A percentile compares a stretch with the other conserved stretches of the same genome.
Evolutionary conservation across 2,888 invertebrate species (phyloP).

Genomic region (Lepidocyrtoides sp.): DNA sequence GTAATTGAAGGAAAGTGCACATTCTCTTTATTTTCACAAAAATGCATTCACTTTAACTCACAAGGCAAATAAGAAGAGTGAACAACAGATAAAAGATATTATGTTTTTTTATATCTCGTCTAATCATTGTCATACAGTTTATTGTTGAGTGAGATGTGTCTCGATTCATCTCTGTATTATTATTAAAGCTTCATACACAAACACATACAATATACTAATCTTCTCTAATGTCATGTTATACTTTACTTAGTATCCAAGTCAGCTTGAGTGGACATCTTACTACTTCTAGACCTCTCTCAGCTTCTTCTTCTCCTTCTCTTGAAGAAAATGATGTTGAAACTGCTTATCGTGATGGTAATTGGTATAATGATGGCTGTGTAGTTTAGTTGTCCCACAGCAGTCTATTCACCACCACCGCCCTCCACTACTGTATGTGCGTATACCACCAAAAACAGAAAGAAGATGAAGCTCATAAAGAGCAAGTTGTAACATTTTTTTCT

Average conservation of each 20-base stretch:
- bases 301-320: neutral
- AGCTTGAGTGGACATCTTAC: slow-evolving; percentile 46
- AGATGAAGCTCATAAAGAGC: slow-evolving; percentile 59
- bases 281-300: too few species aligned
- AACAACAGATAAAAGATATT: neutral
- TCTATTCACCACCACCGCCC: neutral
- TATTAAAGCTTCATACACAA: too few species aligned
- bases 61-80: too few species aligned
- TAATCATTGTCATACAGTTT: neutral
- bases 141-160: too few species aligned
- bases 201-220: too few species aligned
- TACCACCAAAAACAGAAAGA: neutral
- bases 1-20: slow-evolving; percentile 35
- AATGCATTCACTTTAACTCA: too few species aligned
- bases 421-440: neutral
- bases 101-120: neutral
- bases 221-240: too few species aligned
- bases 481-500: slow-evolving; percentile 49
- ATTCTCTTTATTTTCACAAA: slow-evolving; percentile 12
- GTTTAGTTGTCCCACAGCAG: slow-evolving; percentile 62
- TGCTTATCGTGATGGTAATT: slow-evolving; percentile 75
- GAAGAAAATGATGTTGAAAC: slow-evolving; percentile 69
- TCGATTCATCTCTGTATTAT: too few species aligned
- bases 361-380: slow-evolving; percentile 72
- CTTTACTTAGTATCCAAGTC: too few species aligned